phyloP scores from a whole-genome alignment of 2,888 invertebrate species.

The Stratiomys singularior region DNA sequence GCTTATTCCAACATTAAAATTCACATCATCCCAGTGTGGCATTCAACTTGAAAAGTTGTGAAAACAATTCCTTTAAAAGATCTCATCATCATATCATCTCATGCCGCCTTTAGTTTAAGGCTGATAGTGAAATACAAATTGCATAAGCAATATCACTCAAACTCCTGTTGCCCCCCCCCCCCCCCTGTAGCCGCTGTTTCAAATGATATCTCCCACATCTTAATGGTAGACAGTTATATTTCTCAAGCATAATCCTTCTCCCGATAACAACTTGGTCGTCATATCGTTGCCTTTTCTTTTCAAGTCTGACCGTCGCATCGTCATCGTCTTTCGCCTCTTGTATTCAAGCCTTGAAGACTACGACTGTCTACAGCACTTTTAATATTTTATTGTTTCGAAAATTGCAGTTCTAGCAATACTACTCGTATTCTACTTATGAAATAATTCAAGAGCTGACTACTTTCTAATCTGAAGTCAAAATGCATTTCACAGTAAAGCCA shows the following conservation, averaged over 20 bases:
- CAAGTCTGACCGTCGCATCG: constrained; percentile 7
- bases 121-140: constrained; percentile 1
- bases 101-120: neutral
- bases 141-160: neutral
- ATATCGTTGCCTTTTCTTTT: neutral
- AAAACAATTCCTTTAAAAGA: constrained; percentile 5
- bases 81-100: neutral
- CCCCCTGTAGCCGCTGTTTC: neutral
- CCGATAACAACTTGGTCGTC: constrained; percentile 25
- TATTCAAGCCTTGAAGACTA: constrained; percentile 28
- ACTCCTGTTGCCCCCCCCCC: too few relatives aligned
- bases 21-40: too few relatives aligned
- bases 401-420: constrained; percentile 38
- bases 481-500: constrained; percentile 35
- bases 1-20: too few relatives aligned
- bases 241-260: constrained; percentile 21
- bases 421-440: constrained; percentile 25
- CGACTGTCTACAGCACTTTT: constrained; percentile 35
- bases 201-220: neutral
- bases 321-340: constrained; percentile 8
- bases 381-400: constrained; percentile 45
- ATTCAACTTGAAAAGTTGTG: constrained; percentile 1
- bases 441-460: constrained; percentile 44
- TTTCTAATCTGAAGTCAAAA: constrained; percentile 44
- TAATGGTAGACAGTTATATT: constrained; percentile 19